Evolutionary conservation across 2,888 invertebrate species (phyloP).

Genomic region (Tromatobia lineatoria): DNA sequence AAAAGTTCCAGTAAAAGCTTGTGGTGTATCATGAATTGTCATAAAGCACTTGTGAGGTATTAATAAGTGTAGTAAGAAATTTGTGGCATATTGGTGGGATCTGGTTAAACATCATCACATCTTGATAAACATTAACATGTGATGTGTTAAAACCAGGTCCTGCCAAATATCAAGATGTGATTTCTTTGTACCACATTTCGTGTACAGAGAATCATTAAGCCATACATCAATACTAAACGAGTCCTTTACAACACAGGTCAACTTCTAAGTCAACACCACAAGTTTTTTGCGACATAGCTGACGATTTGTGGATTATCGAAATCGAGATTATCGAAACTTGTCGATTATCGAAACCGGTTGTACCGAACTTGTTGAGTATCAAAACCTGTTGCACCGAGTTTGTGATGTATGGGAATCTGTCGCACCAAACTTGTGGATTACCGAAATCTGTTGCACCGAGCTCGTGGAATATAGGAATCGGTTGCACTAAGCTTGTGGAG

Average conservation of each 20-base stretch:
- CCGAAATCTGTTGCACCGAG: not conserved
- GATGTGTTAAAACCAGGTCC: no score
- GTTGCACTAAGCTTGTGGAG: not conserved
- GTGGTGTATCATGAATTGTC: not conserved
- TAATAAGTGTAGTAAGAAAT: not conserved
- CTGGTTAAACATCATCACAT: no score
- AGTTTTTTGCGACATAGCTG: no score
- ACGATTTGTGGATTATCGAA: not conserved
- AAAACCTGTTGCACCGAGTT: not conserved
- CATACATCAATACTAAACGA: no score
- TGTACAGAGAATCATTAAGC: no score
- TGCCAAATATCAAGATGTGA: not conserved
- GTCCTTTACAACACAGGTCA: no score
- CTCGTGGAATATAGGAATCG: not conserved
- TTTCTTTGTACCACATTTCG: no score
- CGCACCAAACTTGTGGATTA: not conserved
- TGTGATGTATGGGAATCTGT: not conserved
- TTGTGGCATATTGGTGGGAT: not conserved
- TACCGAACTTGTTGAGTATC: not conserved
- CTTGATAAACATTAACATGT: no score
- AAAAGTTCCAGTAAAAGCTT: not conserved
- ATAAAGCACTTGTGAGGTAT: not conserved
- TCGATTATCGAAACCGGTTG: not conserved
- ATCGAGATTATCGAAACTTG: not conserved
- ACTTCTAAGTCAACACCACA: no score